Evolutionary conservation across 2,797 vertebrate genomes (phyloP).

Genomic region (Rhynchotus rufescens): DNA sequence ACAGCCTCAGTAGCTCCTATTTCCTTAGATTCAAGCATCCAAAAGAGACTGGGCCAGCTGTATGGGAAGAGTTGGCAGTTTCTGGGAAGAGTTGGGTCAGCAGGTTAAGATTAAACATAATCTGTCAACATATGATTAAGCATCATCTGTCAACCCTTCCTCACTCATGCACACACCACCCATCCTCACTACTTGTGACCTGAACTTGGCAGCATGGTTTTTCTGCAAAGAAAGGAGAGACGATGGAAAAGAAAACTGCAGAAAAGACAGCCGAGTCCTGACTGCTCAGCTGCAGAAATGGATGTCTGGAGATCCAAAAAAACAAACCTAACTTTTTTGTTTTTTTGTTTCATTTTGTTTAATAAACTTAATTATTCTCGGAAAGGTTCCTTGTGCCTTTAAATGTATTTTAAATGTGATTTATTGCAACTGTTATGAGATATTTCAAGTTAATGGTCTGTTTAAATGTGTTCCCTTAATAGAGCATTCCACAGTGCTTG

Average conservation of each 20-base stretch:
- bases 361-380: background rate
- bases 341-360: background rate
- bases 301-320: background rate
- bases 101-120: background rate
- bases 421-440: background rate
- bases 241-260: background rate
- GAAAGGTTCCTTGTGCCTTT: background rate
- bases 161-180: background rate
- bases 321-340: background rate
- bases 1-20: background rate
- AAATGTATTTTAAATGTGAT: background rate
- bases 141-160: background rate
- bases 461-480: background rate
- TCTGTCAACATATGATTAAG: background rate
- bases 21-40: background rate
- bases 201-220: background rate
- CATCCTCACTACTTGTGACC: background rate
- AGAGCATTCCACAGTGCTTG: background rate
- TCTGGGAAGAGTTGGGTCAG: rapidly evolving
- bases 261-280: rapidly evolving
- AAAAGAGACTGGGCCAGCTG: background rate
- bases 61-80: background rate
- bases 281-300: background rate
- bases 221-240: background rate
- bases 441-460: background rate